phyloP scores from a whole-genome alignment of 2,888 invertebrate genomes.

The Apantesis nais region DNA sequence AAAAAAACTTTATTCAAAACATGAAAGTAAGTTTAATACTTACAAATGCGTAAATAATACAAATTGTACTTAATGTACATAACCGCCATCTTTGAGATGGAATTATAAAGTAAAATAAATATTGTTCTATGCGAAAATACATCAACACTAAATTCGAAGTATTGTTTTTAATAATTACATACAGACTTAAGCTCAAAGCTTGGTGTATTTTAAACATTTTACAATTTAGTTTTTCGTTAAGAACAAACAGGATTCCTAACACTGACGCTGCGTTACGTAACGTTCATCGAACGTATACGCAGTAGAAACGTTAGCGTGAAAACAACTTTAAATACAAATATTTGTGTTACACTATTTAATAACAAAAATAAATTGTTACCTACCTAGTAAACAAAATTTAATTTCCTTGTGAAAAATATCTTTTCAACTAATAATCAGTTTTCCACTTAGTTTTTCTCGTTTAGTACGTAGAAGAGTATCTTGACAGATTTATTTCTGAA shows the following conservation, averaged over 20 bases:
- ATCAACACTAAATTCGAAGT: neutral
- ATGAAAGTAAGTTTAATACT: slow-evolving; percentile 28
- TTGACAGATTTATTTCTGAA: neutral
- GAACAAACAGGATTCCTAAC: neutral
- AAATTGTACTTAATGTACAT: slow-evolving; percentile 44
- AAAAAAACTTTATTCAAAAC: slow-evolving; percentile 28
- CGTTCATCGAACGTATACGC: too few species aligned
- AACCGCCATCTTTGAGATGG: slow-evolving; percentile 1
- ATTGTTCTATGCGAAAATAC: slow-evolving; percentile 11
- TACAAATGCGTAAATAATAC: slow-evolving; percentile 36
- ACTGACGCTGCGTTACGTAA: too few species aligned
- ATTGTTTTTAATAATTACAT: neutral
- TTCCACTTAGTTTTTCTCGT: too few species aligned
- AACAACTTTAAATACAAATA: too few species aligned
- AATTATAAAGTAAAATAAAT: slow-evolving; percentile 6
- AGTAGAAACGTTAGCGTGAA: too few species aligned
- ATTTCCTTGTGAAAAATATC: too few species aligned
- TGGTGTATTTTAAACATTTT: neutral
- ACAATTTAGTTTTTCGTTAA: neutral
- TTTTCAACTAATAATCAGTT: too few species aligned
- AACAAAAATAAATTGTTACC: neutral
- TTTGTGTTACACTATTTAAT: neutral
- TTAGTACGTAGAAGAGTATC: too few species aligned
- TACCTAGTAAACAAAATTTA: too few species aligned
- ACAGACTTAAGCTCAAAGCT: neutral